Evolutionary conservation across 1,140 invertebrate species (phyloP), one percentile per base, ranked within the genome.

Genomic region (Oreohelix idahoensis): DNA sequence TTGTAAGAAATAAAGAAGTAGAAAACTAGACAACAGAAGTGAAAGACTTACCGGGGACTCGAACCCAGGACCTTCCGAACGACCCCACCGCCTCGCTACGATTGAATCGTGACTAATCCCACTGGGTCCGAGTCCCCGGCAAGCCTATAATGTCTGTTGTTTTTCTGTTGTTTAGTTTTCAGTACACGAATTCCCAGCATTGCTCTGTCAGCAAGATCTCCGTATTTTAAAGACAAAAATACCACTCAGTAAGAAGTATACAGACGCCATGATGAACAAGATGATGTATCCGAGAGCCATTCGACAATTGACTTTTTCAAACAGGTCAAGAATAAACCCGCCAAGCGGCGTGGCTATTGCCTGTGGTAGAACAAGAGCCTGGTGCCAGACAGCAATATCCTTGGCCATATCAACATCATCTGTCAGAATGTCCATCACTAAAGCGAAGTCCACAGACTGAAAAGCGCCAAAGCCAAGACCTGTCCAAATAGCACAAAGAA

Each of bases 371-470:
- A 92, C 87, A 1, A 92, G 87, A 1, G 91, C 90, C 86, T 90
- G 89, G 79, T 92, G 90, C 92, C 92, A 92, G 17, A 92, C 90
- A 29, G 92, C 92, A 71, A 92, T 89, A 83, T 92, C 89, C 84
- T 91, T 92, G 32, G 89, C 91, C 77, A 91, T 91, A 71, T 92
- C 89, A 71, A 84, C 86, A 39, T 91, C 90, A 32, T 90, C 87
- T 39, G 90, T 89, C 51, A 92, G 83, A 36, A 92, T 88, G 74
- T 92, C 92, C 92, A 92, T 92, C 38, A 92, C 89, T 23, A 92
- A 84, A 39, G 92, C 92, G 84, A 92, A 92, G 81, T 92, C 92
- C 20, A 92, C 91, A 5, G 90, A 87, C 83, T 90, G 89, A 83
- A 88, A 92, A n/a, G 90, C 87, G 2, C 92, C 92, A 81, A 91